Evolutionary conservation across 2,797 vertebrate species (phyloP).

Genomic region (Micrastur ruficollis): DNA sequence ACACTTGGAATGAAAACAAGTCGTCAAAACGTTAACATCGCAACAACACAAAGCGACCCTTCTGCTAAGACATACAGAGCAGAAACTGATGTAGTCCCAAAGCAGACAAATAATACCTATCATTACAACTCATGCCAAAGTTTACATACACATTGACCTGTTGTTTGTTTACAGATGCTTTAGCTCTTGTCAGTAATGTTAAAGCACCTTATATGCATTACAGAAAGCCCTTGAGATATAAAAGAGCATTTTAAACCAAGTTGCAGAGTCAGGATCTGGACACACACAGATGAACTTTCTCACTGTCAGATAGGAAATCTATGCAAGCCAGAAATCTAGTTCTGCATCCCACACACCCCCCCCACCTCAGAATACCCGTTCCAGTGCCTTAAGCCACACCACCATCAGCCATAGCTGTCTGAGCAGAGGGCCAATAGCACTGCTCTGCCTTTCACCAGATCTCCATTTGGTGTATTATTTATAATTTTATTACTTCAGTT

Average conservation of each 20-base stretch:
- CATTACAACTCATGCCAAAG: not conserved
- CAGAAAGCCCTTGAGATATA: not conserved
- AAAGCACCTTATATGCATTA: not conserved
- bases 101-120: not conserved
- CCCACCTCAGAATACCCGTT: not conserved
- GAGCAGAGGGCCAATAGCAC: not conserved
- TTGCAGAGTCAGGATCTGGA: not conserved
- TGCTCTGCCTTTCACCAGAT: not conserved
- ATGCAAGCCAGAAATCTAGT: not conserved
- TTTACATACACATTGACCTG: not conserved
- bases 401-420: fast-evolving
- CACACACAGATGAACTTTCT: not conserved
- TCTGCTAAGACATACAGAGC: not conserved
- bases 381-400: not conserved
- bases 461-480: not conserved
- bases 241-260: not conserved
- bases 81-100: not conserved
- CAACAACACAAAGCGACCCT: fast-evolving
- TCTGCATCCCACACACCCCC: not conserved
- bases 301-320: not conserved
- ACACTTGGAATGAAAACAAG: not conserved
- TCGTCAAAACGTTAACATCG: not conserved
- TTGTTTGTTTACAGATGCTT: not conserved
- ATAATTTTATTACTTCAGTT: not conserved
- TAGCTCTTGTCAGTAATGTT: not conserved